phyloP scores from a whole-genome alignment of 2,113 vertebrate species.

The Tringa solitaria region DNA sequence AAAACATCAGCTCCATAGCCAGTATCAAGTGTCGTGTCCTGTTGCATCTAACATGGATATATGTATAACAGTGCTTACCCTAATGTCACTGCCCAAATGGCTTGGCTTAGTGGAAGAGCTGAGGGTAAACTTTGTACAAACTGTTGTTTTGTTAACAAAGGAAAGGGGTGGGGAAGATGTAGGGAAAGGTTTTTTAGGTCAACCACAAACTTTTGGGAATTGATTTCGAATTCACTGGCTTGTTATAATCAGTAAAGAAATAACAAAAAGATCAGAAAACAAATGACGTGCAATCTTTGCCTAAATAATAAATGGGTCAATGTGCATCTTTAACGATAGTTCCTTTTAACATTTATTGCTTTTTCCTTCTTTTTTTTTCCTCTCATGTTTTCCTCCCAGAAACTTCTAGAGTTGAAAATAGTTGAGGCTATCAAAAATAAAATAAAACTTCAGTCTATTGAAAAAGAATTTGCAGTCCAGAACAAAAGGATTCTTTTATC shows the following conservation, averaged over 20 bases:
- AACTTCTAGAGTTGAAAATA: background rate
- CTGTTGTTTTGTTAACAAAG: background rate
- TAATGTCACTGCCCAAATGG: background rate
- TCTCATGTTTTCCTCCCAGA: background rate
- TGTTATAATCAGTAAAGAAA: background rate
- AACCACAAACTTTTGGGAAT: background rate
- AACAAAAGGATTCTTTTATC: background rate
- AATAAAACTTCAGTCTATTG: background rate
- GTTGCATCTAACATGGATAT: background rate
- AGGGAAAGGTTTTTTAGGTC: background rate
- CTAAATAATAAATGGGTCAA: background rate
- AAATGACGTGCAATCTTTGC: background rate
- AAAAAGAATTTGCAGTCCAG: background rate
- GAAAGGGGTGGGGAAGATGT: background rate
- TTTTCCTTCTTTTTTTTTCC: background rate
- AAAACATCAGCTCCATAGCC: background rate
- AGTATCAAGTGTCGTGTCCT: fast-evolving
- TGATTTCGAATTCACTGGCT: background rate
- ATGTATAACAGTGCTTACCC: background rate
- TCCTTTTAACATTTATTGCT: background rate
- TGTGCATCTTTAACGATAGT: background rate
- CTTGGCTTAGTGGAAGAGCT: background rate
- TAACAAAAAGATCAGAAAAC: background rate
- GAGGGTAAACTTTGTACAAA: background rate
- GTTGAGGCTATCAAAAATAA: background rate